Evolutionary conservation across 2,113 vertebrate genomes (phyloP), one percentile per base, ranked within the genome.

Genomic region (Scopus umbretta): DNA sequence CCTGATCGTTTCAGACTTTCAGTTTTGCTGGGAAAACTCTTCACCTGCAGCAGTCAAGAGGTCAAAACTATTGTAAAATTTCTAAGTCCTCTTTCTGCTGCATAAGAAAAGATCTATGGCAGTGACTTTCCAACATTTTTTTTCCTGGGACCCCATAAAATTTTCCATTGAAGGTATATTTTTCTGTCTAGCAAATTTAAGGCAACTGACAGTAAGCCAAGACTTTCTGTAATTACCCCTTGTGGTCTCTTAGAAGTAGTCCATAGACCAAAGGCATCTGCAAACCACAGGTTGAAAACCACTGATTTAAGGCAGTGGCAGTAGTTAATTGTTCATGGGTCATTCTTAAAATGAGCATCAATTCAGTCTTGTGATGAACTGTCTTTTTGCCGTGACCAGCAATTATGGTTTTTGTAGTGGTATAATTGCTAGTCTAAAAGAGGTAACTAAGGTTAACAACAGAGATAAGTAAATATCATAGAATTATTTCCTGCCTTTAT

Each of bases 401-500:
- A 80, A 95, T 95, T 95, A 90, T 84, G 73, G 74, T 87, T 97
- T 94, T 97, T n/a, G 73, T 86, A 38, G 70, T 17, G 62, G 53
- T 72, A 21, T 97, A 95, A 97, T 97, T 95, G 91, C 84, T 68
- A 50, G 49, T 91, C 89, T 92, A 95, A 85, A 85, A 72, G 86
- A 89, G 91, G 66, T 91, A 96, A 42, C 80, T 75, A 20, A 91
- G 83, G 91, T 94, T 94, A 95, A 97, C 78, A 90, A 42, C 87
- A 86, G 78, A 93, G 89, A 86, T 87, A 95, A 95, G 84, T 88
- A 96, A 92, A 90, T 88, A 92, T 95, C 81, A 34, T 50, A 16
- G 16, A 94, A 95, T 90, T 88, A 88, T 96, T 95, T 97, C 88
- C 81, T 94, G 78, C 42, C 84, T 95, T 92, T 96, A 85, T 92